Percentiles rank a stretch among this genome's conserved stretches.
Evolutionary conservation across 2,888 invertebrate species (phyloP).

Genomic region (Eristalis tenax): DNA sequence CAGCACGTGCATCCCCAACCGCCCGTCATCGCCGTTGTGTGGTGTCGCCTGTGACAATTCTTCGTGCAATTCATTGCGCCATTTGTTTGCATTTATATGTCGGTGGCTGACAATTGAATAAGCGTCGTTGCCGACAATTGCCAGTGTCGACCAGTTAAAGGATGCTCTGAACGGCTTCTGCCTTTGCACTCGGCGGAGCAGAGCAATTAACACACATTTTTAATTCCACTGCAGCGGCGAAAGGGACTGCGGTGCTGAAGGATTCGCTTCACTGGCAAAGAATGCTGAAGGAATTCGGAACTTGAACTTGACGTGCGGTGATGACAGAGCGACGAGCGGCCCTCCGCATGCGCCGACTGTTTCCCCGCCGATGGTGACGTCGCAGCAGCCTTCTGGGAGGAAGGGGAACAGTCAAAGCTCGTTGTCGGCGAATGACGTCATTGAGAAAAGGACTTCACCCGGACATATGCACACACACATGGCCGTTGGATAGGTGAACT

Average conservation of each 20-base stretch:
- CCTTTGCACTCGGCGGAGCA: not conserved
- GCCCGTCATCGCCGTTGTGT: not conserved
- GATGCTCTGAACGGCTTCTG: not conserved
- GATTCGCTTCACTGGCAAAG: not conserved
- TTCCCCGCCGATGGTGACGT: constrained; percentile 47
- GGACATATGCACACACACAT: not conserved
- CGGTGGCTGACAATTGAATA: constrained; percentile 27
- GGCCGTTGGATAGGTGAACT: not conserved
- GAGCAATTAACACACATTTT: constrained; percentile 19
- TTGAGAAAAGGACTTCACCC: not conserved
- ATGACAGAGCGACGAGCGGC: not conserved
- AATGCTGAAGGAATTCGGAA: constrained; percentile 34
- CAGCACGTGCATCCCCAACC: constrained; percentile 12
- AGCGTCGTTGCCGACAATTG: not conserved
- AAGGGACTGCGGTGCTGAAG: not conserved
- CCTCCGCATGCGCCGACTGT: constrained; percentile 23
- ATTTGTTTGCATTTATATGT: constrained; percentile 49
- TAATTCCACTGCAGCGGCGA: constrained; percentile 29
- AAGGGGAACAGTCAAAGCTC: constrained; percentile 11
- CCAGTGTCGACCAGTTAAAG: not conserved
- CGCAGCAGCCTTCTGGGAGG: not conserved
- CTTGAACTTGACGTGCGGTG: constrained; percentile 48
- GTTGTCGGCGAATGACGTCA: constrained; percentile 37
- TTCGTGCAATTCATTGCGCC: constrained; percentile 38
- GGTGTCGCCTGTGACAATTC: not conserved